Conservation (phyloP, 2,113 vertebrate species). For the Hemichromis elongatus region DNA sequence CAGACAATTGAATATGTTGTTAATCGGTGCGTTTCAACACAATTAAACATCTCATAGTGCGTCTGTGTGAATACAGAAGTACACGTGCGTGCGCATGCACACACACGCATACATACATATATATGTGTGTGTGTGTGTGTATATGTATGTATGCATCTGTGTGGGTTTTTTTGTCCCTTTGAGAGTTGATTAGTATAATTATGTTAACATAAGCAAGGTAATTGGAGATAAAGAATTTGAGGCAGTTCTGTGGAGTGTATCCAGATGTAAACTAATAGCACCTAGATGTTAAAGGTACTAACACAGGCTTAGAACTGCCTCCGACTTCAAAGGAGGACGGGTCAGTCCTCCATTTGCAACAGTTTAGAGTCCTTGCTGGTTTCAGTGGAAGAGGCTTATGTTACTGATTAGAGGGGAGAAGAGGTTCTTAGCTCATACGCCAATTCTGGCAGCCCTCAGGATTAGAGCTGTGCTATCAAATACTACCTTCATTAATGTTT, state of each 20-base stretch:
- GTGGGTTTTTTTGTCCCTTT: not conserved
- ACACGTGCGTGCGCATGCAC: rapidly evolving
- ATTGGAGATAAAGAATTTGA: slow-evolving; percentile 6
- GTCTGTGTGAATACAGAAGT: not conserved
- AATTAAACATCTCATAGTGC: not conserved
- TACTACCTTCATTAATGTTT: slow-evolving; percentile 38
- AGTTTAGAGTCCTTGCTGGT: slow-evolving; percentile 41
- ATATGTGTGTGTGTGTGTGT: rapidly evolving
- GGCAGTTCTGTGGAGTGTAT: slow-evolving; percentile 32
- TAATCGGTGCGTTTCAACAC: not conserved
- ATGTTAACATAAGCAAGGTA: not conserved
- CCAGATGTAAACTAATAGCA: slow-evolving; percentile 57
- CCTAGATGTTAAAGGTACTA: slow-evolving; percentile 43
- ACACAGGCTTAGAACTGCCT: slow-evolving; percentile 21
- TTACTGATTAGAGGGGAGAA: slow-evolving; percentile 58
- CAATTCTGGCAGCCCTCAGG: slow-evolving; percentile 29
- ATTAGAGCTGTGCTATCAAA: slow-evolving; percentile 47
- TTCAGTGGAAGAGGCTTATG: slow-evolving; percentile 55
- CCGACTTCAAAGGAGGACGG: slow-evolving; percentile 38
- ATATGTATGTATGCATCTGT: rapidly evolving
- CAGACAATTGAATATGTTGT: not conserved
- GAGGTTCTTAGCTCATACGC: slow-evolving; percentile 48
- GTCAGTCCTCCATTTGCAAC: slow-evolving; percentile 43
- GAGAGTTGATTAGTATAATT: not conserved
- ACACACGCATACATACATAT: not conserved